Conservation (phyloP, 2,797 vertebrate species). For the Enteromius treurensis region DNA sequence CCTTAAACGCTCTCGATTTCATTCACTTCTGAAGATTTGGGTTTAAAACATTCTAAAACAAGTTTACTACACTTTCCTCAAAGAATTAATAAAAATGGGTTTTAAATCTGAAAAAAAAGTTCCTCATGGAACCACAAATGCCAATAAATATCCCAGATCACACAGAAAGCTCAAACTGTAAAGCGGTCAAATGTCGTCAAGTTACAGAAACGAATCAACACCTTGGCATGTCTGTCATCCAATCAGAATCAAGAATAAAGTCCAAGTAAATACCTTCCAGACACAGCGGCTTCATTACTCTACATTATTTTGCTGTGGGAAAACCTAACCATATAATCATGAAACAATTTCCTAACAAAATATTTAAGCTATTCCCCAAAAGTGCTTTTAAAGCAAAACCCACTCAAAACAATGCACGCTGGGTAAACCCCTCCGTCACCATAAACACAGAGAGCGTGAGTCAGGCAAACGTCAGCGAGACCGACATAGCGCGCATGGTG, state of each 20-base stretch:
- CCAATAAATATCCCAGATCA: neutral
- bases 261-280: slow-evolving; percentile 1
- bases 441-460: slow-evolving; percentile 58
- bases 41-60: neutral
- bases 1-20: neutral
- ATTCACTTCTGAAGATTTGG: neutral
- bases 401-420: slow-evolving; percentile 41
- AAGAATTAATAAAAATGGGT: neutral
- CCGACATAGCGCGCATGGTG: slow-evolving; percentile 56
- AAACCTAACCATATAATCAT: slow-evolving; percentile 45
- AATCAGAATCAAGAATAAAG: slow-evolving; percentile 9
- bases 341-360: slow-evolving; percentile 39
- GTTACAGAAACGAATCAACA: neutral
- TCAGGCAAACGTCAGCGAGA: slow-evolving; percentile 58
- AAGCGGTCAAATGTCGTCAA: neutral
- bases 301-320: neutral
- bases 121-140: neutral
- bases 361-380: slow-evolving; percentile 32
- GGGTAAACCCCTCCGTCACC: slow-evolving; percentile 52
- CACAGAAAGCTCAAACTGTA: neutral
- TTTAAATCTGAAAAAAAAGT: neutral
- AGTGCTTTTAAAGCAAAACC: slow-evolving; percentile 18
- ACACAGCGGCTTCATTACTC: neutral
- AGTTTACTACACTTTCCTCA: neutral
- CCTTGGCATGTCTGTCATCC: neutral